These are phyloP conservation scores for Toxotes jaculatrix DNA, from an alignment of 2,113 vertebrate species.

Conservation along the genomic window DNA sequence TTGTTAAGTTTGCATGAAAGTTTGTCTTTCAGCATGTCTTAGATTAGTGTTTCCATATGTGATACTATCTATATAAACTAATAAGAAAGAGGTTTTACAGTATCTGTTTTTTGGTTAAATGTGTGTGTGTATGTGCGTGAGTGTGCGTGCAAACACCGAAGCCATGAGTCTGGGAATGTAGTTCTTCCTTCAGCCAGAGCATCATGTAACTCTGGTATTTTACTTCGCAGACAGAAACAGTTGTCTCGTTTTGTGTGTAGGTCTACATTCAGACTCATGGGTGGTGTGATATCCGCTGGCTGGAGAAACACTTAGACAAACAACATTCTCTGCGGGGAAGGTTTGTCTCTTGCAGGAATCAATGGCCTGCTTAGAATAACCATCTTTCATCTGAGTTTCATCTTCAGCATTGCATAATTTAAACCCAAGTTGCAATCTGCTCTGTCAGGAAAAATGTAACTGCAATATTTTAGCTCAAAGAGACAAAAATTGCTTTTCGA, in stretches of 20 bases:
- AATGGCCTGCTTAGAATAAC: constrained; percentile 50
- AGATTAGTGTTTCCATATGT: neutral
- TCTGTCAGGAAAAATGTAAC: constrained; percentile 52
- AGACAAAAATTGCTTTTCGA: constrained; percentile 51
- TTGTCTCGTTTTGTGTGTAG: constrained; percentile 48
- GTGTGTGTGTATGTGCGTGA: neutral
- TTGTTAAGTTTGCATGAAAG: constrained; percentile 12
- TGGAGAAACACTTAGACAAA: constrained; percentile 66
- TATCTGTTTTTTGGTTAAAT: constrained; percentile 1
- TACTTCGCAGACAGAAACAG: constrained; percentile 49
- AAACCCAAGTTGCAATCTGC: constrained; percentile 38
- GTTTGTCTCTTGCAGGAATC: constrained; percentile 58
- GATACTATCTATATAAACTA: neutral
- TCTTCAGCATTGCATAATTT: constrained; percentile 52
- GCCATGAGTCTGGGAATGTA: constrained; percentile 57
- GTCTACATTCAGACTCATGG: constrained; percentile 41
- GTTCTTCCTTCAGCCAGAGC: constrained; percentile 33
- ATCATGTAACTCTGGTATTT: constrained; percentile 47
- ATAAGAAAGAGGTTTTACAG: neutral
- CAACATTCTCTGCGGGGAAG: constrained; percentile 38
- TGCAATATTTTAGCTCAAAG: constrained; percentile 56
- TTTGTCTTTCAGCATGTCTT: neutral
- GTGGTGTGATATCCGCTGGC: constrained; percentile 54
- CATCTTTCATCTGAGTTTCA: constrained; percentile 54
- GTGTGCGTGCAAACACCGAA: constrained; percentile 4